These are phyloP conservation scores for Tragelaphus strepsiceros DNA, from an alignment of 2,113 vertebrate genomes.

Conservation along the genomic window DNA sequence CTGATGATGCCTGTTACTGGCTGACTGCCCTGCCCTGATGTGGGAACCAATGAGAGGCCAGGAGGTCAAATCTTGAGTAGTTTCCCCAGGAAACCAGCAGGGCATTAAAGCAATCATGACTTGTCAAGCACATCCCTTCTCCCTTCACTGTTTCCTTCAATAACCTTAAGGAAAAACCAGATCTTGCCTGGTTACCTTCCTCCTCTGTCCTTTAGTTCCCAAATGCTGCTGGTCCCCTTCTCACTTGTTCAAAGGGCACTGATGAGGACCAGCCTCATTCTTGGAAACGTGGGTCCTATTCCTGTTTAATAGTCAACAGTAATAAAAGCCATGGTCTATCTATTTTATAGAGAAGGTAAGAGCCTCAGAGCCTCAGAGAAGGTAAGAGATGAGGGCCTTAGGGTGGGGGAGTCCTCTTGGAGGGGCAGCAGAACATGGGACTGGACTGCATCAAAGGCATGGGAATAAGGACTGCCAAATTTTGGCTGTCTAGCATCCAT, in stretches of 20 bases:
- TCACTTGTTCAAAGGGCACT: background rate
- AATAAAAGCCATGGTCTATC: background rate
- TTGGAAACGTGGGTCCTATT: background rate
- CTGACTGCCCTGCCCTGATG: background rate
- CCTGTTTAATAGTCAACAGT: background rate
- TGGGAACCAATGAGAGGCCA: background rate
- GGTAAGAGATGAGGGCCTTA: background rate
- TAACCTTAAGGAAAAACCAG: background rate
- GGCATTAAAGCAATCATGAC: background rate
- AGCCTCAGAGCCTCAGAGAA: background rate
- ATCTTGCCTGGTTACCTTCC: background rate
- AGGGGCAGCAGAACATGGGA: background rate
- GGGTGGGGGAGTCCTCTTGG: background rate
- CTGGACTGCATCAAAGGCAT: background rate
- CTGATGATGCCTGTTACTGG: background rate
- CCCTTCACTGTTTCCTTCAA: background rate
- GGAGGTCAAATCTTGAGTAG: background rate
- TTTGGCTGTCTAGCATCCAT: background rate
- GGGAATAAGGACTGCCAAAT: background rate
- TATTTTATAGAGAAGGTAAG: background rate
- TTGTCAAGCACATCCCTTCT: background rate
- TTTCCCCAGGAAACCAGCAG: constrained; percentile 5
- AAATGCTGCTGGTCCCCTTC: background rate
- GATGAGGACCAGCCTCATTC: background rate
- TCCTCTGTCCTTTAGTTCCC: background rate